phyloP scores from a whole-genome alignment of 2,888 invertebrate species.

The Escarpia spicata region DNA sequence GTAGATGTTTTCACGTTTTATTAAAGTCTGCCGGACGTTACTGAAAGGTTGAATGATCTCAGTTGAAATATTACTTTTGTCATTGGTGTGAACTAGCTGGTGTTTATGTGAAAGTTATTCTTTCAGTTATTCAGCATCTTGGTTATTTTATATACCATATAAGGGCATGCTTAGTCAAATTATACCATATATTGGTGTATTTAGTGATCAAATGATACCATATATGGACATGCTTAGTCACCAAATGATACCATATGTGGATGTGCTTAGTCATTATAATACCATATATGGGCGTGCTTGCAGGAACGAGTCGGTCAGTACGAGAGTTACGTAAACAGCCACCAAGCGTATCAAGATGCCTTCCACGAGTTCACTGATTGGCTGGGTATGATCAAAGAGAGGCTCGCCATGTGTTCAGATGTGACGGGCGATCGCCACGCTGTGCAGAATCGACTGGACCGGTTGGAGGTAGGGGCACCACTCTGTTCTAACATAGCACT shows the following conservation, averaged over 20 bases:
- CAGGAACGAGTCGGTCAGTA: slow-evolving; percentile 74
- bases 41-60: no score
- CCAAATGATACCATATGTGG: neutral
- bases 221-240: no score
- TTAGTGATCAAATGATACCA: no score
- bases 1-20: no score
- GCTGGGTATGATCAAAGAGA: slow-evolving; percentile 90
- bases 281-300: neutral
- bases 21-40: no score
- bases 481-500: neutral
- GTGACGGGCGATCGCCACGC: slow-evolving; percentile 87
- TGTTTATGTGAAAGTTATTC: no score
- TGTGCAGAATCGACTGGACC: slow-evolving; percentile 82
- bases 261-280: neutral
- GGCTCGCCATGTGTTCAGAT: slow-evolving; percentile 81
- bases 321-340: slow-evolving; percentile 83
- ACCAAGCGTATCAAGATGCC: slow-evolving; percentile 73
- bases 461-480: slow-evolving; percentile 70
- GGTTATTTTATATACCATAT: no score
- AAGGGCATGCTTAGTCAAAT: no score
- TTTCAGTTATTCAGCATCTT: no score
- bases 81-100: no score
- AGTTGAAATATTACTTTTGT: no score
- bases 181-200: no score
- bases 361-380: slow-evolving; percentile 19